Conservation (phyloP, 1,140 invertebrate genomes). For the Brachionus sp. region DNA sequence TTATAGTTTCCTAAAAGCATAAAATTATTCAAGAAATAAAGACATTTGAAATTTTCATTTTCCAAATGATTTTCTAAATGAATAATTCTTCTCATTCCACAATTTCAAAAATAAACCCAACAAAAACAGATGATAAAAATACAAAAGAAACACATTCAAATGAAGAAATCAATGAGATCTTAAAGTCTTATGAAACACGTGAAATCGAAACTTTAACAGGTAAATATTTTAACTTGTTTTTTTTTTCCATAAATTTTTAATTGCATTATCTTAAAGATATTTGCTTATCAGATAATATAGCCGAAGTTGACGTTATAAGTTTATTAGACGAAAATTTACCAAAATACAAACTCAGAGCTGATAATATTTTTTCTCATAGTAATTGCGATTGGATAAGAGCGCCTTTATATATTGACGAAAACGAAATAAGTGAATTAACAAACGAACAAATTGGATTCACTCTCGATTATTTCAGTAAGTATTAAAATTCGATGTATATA, state of each 20-base stretch:
- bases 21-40: not conserved
- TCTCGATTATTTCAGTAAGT: conserved; percentile 95
- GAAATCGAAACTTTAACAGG: conserved; percentile 34
- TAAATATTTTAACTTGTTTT: not conserved
- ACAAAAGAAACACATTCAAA: not conserved
- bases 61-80: conserved; percentile 40
- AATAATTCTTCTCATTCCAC: not conserved
- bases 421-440: conserved; percentile 76
- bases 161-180: not conserved
- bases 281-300: conserved; percentile 33
- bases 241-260: not conserved
- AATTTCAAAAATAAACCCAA: not conserved
- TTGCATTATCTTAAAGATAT: not conserved
- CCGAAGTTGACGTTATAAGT: conserved; percentile 59
- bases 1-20: not conserved
- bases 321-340: conserved; percentile 90
- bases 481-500: too few species aligned
- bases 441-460: conserved; percentile 90
- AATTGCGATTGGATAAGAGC: conserved; percentile 89
- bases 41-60: not conserved
- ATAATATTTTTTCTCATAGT: conserved; percentile 90
- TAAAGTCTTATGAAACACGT: not conserved
- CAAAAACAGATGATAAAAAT: not conserved
- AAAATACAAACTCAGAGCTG: conserved; percentile 83
- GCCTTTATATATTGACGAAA: conserved; percentile 63